Evolutionary conservation across 2,888 invertebrate genomes (phyloP).

Genomic region (Chrysodeixis includens): DNA sequence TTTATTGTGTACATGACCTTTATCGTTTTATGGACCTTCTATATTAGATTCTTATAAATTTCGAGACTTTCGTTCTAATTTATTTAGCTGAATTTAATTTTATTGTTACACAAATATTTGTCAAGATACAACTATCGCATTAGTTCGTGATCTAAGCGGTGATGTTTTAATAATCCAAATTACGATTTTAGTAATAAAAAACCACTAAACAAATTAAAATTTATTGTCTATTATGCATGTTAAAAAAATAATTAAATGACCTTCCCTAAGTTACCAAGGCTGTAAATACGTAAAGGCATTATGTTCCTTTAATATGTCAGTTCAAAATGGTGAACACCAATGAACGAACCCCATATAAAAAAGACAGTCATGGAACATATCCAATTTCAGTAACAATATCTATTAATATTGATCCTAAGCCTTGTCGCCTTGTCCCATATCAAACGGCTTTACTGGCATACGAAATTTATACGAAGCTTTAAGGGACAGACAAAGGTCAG

Average conservation of each 20-base stretch:
- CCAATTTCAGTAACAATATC: slow-evolving; percentile 8
- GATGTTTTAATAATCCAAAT: too few relatives aligned
- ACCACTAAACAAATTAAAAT: too few relatives aligned
- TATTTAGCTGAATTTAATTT: not conserved
- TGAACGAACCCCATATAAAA: not conserved
- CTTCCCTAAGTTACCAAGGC: too few relatives aligned
- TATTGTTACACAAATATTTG: not conserved
- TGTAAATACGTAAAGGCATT: too few relatives aligned
- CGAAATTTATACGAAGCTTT: slow-evolving; percentile 40
- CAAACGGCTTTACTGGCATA: slow-evolving; percentile 18
- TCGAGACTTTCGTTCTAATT: not conserved
- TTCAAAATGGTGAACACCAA: too few relatives aligned
- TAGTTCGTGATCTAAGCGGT: too few relatives aligned
- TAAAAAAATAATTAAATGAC: too few relatives aligned
- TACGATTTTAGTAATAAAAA: too few relatives aligned
- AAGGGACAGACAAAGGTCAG: slow-evolving; percentile 22
- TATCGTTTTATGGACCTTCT: not conserved
- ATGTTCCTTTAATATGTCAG: too few relatives aligned
- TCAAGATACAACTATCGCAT: too few relatives aligned
- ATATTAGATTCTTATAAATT: not conserved
- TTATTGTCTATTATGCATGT: too few relatives aligned
- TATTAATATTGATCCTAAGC: slow-evolving; percentile 22
- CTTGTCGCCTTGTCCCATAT: slow-evolving; percentile 9
- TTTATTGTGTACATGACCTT: slow-evolving; percentile 25
- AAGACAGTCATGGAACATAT: not conserved